Evolutionary conservation across 2,797 vertebrate genomes (phyloP).

Genomic region (Brachyalestes nurse): DNA sequence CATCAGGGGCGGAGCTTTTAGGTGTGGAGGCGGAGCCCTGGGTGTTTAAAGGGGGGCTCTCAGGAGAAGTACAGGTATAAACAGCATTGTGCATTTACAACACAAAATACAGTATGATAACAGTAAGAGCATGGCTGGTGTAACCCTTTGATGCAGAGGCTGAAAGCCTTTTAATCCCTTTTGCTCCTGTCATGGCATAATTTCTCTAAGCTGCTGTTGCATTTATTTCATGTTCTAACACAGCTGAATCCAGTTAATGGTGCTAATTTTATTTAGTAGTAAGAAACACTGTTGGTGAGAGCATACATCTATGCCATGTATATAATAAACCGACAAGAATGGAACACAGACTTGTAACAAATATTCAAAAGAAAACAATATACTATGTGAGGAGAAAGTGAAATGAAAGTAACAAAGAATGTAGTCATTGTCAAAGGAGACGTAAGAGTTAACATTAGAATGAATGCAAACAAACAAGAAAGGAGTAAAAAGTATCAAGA

Average conservation of each 20-base stretch:
- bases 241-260: background rate
- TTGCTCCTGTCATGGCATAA: background rate
- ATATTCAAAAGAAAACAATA: too few relatives aligned
- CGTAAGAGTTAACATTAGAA: too few relatives aligned
- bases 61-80: constrained; percentile 86
- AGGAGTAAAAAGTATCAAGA: too few relatives aligned
- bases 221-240: background rate
- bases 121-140: background rate
- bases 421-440: too few relatives aligned
- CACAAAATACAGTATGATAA: background rate
- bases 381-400: too few relatives aligned
- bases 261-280: background rate
- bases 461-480: too few relatives aligned
- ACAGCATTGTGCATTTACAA: background rate
- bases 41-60: constrained; percentile 82
- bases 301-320: background rate
- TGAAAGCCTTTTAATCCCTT: background rate
- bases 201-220: background rate
- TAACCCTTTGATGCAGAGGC: too few relatives aligned
- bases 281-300: background rate
- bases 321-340: too few relatives aligned
- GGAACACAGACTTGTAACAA: too few relatives aligned
- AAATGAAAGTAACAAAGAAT: too few relatives aligned
- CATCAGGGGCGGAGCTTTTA: constrained; percentile 70
- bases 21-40: constrained; percentile 83